phyloP scores from a whole-genome alignment of 2,797 vertebrate genomes.

The Sorex maritimensis region DNA sequence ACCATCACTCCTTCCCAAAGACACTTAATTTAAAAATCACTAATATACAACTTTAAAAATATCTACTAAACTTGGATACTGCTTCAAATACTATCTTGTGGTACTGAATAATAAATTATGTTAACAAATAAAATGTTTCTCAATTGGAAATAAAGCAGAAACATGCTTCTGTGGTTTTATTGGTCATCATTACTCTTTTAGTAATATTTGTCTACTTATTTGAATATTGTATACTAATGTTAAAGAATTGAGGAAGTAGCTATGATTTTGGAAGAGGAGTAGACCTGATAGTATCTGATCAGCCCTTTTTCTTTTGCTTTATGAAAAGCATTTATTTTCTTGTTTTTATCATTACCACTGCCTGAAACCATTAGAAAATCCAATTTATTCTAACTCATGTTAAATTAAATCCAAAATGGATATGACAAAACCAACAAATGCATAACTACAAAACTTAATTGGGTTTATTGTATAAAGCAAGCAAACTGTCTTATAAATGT shows the following conservation, averaged over 20 bases:
- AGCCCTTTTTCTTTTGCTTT: neutral
- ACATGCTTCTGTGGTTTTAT: neutral
- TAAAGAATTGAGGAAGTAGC: neutral
- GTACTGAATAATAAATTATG: neutral
- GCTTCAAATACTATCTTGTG: neutral
- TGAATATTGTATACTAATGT: neutral
- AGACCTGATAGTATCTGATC: neutral
- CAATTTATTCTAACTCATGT: neutral
- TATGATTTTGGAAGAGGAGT: neutral
- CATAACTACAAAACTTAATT: constrained; percentile 12
- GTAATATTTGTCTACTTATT: too few species aligned
- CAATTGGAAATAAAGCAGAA: constrained; percentile 6
- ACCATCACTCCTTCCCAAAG: too few species aligned
- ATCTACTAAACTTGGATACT: neutral
- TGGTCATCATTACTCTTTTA: neutral
- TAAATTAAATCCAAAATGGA: constrained; percentile 16
- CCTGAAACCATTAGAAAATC: neutral
- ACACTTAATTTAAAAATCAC: neutral
- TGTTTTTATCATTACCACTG: neutral
- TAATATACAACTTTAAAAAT: neutral
- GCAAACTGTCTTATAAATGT: neutral
- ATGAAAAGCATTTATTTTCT: neutral
- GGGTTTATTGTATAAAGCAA: neutral
- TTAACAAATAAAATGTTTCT: neutral
- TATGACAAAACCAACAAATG: neutral